phyloP scores from a whole-genome alignment of 1,140 invertebrate species.

The Conus betulinus region DNA sequence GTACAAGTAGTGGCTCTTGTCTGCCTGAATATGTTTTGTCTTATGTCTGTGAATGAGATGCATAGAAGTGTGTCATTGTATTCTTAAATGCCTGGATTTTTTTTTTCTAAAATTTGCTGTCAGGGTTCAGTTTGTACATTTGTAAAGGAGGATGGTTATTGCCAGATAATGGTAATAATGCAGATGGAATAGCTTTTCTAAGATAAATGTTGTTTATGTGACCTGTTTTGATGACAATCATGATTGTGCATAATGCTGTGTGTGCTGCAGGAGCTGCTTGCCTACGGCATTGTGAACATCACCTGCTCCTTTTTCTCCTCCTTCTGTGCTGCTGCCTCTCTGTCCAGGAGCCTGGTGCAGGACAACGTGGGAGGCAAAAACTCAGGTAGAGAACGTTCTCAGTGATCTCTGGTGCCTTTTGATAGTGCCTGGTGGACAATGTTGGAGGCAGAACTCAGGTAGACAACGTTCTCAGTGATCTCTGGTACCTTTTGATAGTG shows the following conservation, averaged over 20 bases:
- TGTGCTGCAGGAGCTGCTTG: constrained; percentile 77
- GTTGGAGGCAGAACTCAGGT: too few relatives aligned
- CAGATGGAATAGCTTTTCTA: not conserved
- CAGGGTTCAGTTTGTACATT: too few relatives aligned
- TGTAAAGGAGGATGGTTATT: not conserved
- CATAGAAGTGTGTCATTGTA: too few relatives aligned
- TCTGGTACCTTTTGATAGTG: too few relatives aligned
- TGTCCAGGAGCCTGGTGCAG: constrained; percentile 48
- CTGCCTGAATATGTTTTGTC: too few relatives aligned
- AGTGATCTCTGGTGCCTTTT: too few relatives aligned
- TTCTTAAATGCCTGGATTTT: too few relatives aligned
- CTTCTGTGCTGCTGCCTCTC: constrained; percentile 41
- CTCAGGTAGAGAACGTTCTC: constrained; percentile 40
- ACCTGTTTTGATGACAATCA: not conserved
- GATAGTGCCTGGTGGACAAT: too few relatives aligned
- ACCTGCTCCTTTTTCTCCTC: constrained; percentile 51
- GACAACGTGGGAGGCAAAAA: constrained; percentile 46
- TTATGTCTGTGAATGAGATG: too few relatives aligned
- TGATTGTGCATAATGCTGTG: not conserved
- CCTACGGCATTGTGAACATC: constrained; percentile 77
- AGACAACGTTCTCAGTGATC: too few relatives aligned
- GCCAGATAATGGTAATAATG: not conserved
- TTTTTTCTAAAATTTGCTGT: too few relatives aligned
- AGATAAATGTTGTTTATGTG: not conserved
- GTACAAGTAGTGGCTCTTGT: too few relatives aligned